Evolutionary conservation across 2,888 invertebrate genomes (phyloP).

Genomic region (Smittia aterrima): DNA sequence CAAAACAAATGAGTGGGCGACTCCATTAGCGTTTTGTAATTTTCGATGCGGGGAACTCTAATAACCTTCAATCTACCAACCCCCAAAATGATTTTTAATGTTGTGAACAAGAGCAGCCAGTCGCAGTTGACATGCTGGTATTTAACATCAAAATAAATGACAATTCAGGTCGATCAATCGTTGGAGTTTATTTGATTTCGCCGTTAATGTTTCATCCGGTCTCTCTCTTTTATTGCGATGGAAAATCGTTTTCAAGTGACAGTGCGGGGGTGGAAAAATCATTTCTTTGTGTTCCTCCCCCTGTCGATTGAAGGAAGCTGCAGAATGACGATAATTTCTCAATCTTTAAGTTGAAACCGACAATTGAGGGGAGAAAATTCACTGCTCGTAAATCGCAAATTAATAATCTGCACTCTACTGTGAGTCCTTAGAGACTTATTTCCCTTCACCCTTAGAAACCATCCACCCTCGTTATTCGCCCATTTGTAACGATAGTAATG

Average conservation of each 20-base stretch:
- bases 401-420: conserved; percentile 20
- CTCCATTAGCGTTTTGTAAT: conserved; percentile 20
- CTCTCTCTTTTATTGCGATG: no score
- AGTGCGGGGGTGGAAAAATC: not conserved
- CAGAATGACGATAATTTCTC: conserved; percentile 23
- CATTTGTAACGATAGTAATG: conserved; percentile 25
- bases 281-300: no score
- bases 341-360: not conserved
- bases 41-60: not conserved
- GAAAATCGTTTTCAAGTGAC: not conserved
- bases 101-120: not conserved
- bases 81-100: no score
- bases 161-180: not conserved
- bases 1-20: not conserved
- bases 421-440: not conserved
- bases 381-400: conserved; percentile 5
- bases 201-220: no score
- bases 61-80: no score
- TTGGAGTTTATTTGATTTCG: not conserved
- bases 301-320: not conserved
- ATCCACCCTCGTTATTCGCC: not conserved
- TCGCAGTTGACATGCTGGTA: not conserved
- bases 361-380: not conserved
- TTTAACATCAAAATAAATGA: conserved; percentile 6
- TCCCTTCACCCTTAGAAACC: not conserved